phyloP scores from a whole-genome alignment of 2,888 invertebrate species.

The Rhorus exstirpatorius region DNA sequence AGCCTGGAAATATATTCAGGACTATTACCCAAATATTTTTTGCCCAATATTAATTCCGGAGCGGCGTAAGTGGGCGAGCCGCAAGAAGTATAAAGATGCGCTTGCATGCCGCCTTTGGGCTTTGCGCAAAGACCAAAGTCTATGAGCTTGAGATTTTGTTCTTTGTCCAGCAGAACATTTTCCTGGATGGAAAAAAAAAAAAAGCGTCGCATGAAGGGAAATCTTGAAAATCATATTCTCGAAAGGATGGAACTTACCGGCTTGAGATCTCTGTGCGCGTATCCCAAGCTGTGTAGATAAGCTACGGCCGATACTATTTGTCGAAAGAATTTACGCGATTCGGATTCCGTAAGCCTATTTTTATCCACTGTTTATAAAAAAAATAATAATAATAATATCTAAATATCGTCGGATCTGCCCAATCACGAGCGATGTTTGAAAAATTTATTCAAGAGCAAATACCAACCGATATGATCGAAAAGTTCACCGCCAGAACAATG shows the following conservation, averaged over 20 bases:
- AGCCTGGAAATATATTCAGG: not conserved
- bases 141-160: conserved; percentile 92
- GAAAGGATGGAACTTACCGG: too few relatives aligned
- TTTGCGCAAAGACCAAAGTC: conserved; percentile 94
- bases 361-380: conserved; percentile 88
- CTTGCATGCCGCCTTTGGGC: conserved; percentile 89
- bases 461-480: conserved; percentile 92
- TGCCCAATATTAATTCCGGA: conserved; percentile 89
- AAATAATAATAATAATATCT: conserved; percentile 51
- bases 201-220: not conserved
- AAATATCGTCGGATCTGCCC: not conserved
- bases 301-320: conserved; percentile 93
- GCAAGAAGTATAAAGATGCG: conserved; percentile 90
- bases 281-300: conserved; percentile 91
- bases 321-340: conserved; percentile 92
- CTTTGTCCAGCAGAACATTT: conserved; percentile 91
- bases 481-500: conserved; percentile 94
- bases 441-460: not conserved
- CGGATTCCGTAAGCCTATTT: conserved; percentile 90
- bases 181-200: conserved; percentile 87
- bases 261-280: conserved; percentile 93
- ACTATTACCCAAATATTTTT: conserved; percentile 87
- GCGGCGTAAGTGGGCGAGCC: conserved; percentile 93
- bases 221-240: not conserved
- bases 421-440: not conserved